These are phyloP conservation scores for Caradrina clavipalpis DNA, from an alignment of 2,888 invertebrate genomes.

Conservation along the genomic window DNA sequence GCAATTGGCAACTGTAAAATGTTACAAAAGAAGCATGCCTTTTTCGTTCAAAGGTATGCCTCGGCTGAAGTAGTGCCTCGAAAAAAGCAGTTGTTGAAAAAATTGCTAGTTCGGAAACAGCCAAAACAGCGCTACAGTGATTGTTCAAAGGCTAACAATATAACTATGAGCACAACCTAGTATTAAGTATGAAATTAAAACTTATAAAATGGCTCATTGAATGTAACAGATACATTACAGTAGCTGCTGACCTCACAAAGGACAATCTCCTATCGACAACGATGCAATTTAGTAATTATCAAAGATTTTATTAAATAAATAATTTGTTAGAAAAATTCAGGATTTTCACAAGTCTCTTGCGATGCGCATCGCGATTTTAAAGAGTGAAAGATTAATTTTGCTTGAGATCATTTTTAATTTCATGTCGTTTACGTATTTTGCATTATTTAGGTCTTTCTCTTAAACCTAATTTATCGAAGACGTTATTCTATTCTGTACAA, in stretches of 20 bases:
- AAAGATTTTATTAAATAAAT: constrained; percentile 36
- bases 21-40: neutral
- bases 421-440: constrained; percentile 45
- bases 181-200: constrained; percentile 67
- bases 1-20: constrained; percentile 14
- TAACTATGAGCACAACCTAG: constrained; percentile 74
- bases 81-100: constrained; percentile 5
- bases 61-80: constrained; percentile 18
- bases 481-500: constrained; percentile 51
- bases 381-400: constrained; percentile 42
- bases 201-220: constrained; percentile 60
- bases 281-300: constrained; percentile 35
- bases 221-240: constrained; percentile 37
- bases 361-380: constrained; percentile 56
- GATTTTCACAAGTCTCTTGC: constrained; percentile 18
- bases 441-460: constrained; percentile 28
- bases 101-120: constrained; percentile 18
- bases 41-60: neutral
- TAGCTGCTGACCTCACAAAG: constrained; percentile 51
- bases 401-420: constrained; percentile 49
- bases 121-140: constrained; percentile 50
- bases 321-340: constrained; percentile 25
- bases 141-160: constrained; percentile 63
- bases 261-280: constrained; percentile 26
- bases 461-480: constrained; percentile 38